These are phyloP conservation scores for Heterodera carotae DNA, from an alignment of 1,140 invertebrate genomes.

Conservation along the genomic window DNA sequence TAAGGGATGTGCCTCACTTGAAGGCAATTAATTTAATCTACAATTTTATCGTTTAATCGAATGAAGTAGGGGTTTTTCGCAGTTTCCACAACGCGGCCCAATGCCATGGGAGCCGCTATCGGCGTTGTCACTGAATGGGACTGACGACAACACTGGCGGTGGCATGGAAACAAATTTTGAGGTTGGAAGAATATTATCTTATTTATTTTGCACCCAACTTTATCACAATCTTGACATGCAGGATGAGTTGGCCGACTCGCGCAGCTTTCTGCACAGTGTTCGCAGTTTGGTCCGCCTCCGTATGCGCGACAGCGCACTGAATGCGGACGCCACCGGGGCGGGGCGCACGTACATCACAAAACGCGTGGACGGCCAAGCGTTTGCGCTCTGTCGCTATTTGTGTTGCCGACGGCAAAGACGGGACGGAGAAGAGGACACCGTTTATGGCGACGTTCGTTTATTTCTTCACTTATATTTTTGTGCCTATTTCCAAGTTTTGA, in stretches of 20 bases:
- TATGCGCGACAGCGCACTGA: constrained; percentile 12
- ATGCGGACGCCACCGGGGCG: background rate
- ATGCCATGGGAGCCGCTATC: background rate
- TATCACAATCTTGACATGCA: constrained; percentile 20
- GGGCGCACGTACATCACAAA: constrained; percentile 48
- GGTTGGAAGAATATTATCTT: background rate
- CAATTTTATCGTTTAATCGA: constrained; percentile 9
- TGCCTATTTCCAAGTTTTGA: constrained; percentile 20
- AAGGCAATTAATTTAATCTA: background rate
- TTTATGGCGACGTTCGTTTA: background rate
- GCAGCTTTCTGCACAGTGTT: constrained; percentile 36
- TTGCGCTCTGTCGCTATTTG: constrained; percentile 37
- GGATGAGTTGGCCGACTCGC: constrained; percentile 9
- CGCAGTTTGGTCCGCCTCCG: constrained; percentile 32
- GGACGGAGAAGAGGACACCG: constrained; percentile 1
- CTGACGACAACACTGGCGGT: background rate
- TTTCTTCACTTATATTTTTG: background rate
- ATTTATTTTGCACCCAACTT: constrained; percentile 31
- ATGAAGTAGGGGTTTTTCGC: background rate
- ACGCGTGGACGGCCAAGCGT: constrained; percentile 32
- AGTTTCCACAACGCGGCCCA: constrained; percentile 10
- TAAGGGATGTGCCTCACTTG: constrained; percentile 25
- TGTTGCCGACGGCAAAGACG: background rate
- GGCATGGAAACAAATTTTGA: constrained; percentile 21
- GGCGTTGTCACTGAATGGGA: background rate